These are phyloP conservation scores for Leptinotarsa texana DNA, from an alignment of 1,140 invertebrate species.

Conservation along the genomic window DNA sequence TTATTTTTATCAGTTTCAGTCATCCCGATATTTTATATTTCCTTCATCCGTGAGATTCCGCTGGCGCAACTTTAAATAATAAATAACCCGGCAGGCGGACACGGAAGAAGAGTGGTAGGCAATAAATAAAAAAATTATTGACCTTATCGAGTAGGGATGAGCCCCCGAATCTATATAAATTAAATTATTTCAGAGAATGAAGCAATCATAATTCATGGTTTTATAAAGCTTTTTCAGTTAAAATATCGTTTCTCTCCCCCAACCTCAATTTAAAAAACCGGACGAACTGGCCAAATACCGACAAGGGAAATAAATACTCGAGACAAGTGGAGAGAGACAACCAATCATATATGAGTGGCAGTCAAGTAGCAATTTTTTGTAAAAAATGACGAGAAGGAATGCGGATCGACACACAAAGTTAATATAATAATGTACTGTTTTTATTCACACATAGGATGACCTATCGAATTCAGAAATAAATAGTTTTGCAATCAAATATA, in stretches of 20 bases:
- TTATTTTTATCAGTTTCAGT: too few species aligned
- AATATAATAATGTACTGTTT: too few species aligned
- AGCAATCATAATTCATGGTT: slow-evolving; percentile 33
- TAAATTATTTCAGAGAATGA: slow-evolving; percentile 31
- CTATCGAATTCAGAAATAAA: too few species aligned
- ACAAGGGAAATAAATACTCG: slow-evolving; percentile 14
- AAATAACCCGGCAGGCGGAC: slow-evolving; percentile 18
- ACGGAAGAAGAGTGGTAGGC: neutral
- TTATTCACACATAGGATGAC: too few species aligned
- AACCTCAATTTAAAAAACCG: slow-evolving; percentile 28
- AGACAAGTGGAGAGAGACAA: slow-evolving; percentile 9
- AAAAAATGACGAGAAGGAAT: too few species aligned
- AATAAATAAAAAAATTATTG: slow-evolving; percentile 29
- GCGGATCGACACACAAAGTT: too few species aligned
- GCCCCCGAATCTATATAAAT: slow-evolving; percentile 20
- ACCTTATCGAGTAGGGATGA: slow-evolving; percentile 27
- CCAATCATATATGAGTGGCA: neutral
- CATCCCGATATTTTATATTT: too few species aligned
- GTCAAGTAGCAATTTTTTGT: too few species aligned
- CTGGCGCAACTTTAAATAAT: slow-evolving; percentile 21
- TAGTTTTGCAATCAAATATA: too few species aligned
- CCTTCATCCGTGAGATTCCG: too few species aligned
- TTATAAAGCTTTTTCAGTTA: slow-evolving; percentile 28
- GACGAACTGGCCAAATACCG: slow-evolving; percentile 14
- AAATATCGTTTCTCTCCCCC: slow-evolving; percentile 23